Evolutionary conservation across 2,797 vertebrate genomes (phyloP).

Genomic region (Morus bassanus): DNA sequence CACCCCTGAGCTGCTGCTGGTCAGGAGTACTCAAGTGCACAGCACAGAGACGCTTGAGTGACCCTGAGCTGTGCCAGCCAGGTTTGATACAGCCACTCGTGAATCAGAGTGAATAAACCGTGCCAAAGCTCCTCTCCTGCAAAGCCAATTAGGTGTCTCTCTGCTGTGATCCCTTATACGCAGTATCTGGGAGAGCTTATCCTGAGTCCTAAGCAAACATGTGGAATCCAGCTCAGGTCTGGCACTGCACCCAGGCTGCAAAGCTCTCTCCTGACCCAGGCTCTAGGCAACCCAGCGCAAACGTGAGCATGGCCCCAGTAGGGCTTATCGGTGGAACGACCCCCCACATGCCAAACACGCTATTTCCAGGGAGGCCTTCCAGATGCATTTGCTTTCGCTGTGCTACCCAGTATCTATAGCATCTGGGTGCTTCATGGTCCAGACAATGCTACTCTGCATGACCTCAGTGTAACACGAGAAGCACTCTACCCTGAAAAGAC

Average conservation of each 20-base stretch:
- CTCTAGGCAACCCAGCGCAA: neutral
- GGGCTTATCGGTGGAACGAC: accelerated
- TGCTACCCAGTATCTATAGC: neutral
- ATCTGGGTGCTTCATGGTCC: neutral
- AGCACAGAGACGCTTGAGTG: neutral
- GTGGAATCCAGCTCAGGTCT: neutral
- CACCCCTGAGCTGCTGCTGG: neutral
- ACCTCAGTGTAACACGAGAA: neutral
- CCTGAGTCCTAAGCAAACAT: neutral
- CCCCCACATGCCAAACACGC: neutral
- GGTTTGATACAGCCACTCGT: neutral
- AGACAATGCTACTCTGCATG: neutral
- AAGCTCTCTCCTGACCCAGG: neutral
- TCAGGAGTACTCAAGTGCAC: neutral
- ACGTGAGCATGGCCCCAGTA: neutral
- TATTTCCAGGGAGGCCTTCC: neutral
- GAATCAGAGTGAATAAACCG: neutral
- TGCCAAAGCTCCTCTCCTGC: slow-evolving; percentile 8
- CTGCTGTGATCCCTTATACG: neutral
- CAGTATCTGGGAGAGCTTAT: neutral
- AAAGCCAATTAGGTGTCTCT: neutral
- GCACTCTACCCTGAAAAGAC: neutral
- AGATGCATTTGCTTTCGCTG: neutral
- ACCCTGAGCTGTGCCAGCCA: neutral
- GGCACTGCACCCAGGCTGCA: neutral